These are phyloP conservation scores for Catocala sponsa DNA, from an alignment of 2,888 invertebrate species.

Conservation along the genomic window DNA sequence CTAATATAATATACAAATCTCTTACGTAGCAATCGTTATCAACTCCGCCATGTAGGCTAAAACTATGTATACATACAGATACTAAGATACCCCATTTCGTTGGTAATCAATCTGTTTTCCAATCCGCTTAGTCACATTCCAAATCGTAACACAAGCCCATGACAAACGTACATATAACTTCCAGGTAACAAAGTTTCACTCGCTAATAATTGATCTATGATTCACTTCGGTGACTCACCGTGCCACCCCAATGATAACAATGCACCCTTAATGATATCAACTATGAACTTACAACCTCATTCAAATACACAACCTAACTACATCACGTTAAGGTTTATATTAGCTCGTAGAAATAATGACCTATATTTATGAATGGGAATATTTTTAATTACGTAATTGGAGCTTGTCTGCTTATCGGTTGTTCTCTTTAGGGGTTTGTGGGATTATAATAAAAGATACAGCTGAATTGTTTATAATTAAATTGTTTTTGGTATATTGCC, in stretches of 20 bases:
- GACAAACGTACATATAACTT: constrained; percentile 13
- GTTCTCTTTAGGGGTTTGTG: background rate
- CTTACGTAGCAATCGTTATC: no score
- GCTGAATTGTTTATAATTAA: no score
- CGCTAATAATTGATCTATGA: constrained; percentile 32
- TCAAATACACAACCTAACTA: constrained; percentile 10
- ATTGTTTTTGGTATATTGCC: no score
- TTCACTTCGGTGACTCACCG: constrained; percentile 52
- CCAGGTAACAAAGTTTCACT: constrained; percentile 21
- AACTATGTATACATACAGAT: no score
- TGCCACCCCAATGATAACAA: constrained; percentile 38
- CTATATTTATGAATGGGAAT: constrained; percentile 26
- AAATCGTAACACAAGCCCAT: background rate
- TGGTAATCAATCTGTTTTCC: no score
- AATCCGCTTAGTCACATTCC: no score
- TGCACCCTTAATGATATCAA: constrained; percentile 35
- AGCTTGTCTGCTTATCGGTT: constrained; percentile 10
- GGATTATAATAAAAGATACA: background rate
- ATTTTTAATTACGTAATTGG: constrained; percentile 26
- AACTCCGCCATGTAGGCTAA: no score
- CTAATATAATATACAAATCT: no score
- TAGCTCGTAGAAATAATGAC: constrained; percentile 23
- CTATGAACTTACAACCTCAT: constrained; percentile 4
- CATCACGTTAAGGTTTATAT: constrained; percentile 9
- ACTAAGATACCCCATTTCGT: no score